A percentile compares a stretch with the other conserved stretches of the same genome.
phyloP scores from a whole-genome alignment of 2,797 vertebrate genomes.

The Cyclura pinguis region DNA sequence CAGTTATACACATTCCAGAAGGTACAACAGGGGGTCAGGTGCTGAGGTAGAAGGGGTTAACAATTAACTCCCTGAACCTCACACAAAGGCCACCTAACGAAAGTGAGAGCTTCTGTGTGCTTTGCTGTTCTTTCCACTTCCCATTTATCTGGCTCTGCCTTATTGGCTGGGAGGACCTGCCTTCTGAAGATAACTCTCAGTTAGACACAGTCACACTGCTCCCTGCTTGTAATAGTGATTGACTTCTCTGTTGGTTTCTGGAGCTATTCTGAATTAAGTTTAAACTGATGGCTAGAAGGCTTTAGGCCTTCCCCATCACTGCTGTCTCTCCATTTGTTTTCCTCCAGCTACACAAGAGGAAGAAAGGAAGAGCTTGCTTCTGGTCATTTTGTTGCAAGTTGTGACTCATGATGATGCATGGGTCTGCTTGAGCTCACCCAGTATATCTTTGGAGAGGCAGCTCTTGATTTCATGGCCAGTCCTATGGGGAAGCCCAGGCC shows the following conservation, averaged over 20 bases:
- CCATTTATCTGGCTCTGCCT: neutral
- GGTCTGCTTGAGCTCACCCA: neutral
- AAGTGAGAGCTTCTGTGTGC: neutral
- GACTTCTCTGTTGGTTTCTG: neutral
- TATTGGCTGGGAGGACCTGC: neutral
- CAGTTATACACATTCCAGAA: accelerated
- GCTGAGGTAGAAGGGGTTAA: conserved; percentile 45
- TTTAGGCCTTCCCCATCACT: neutral
- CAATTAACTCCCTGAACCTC: conserved; percentile 50
- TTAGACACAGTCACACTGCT: neutral
- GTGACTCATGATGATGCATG: accelerated
- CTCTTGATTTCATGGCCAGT: neutral
- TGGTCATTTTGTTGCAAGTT: conserved; percentile 1
- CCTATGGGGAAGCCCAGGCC: too few relatives aligned
- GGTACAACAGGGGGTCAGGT: neutral
- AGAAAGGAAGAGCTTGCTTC: accelerated
- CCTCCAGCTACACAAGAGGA: neutral
- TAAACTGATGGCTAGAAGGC: accelerated
- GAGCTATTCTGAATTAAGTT: neutral
- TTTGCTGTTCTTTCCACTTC: conserved; percentile 7
- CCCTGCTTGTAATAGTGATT: neutral
- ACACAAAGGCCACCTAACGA: conserved; percentile 35
- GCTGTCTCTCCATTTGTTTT: neutral
- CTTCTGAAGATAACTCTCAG: neutral
- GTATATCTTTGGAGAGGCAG: conserved; percentile 1